Base-by-base conservation (phyloP, 1,140 invertebrate species). In the Atta colombica region DNA sequence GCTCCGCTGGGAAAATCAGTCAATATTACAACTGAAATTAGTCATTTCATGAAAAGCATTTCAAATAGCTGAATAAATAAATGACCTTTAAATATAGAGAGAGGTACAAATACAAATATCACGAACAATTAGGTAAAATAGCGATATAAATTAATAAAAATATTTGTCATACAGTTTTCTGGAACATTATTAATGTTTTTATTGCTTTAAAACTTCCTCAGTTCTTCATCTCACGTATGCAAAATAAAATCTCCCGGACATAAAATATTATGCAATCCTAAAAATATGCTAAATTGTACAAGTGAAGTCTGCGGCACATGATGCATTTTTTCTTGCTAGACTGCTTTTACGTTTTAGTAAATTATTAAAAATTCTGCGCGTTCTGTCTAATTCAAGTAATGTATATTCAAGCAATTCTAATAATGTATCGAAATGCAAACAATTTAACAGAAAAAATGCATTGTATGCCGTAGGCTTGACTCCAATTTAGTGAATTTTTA, bases 11-110 rank as follows among this genome's bases (percentile, higher is more conserved):
- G 69, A 16, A 51, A 60, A 84, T 84, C 68, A 71, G n/a, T 51
- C 55, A 35, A 84, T 74, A 61, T 58, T 45, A 45, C 39, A 14
- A 7, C n/a, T 49, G 39, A 51, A 75, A 84, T 84, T 61, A 75
- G 69, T 75, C 69, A 84, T 84, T 84, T 84, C 18, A n/a, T 18
- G 71, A 75, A 51, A 74, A n/a, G 25, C 25, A 53, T 60, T 49
- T n/a, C 53, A 31, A 8, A 55, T 14, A 14, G 58, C n/a, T 35
- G 68, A 21, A 49, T 69, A 31, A 75, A 72, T 28, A 69, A 49
- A 81, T 78, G 12, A 66, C 4, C 7, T 45, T 58, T 69, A 69
- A 39, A 21, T 7, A 81, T 51, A 51, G 49, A 51, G 14, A 51
- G 49, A 51, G 14, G 12, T 39, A 31, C 0, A 61, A 21, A 49